phyloP scores from a whole-genome alignment of 2,888 invertebrate species.

The Hypomecis punctinalis region DNA sequence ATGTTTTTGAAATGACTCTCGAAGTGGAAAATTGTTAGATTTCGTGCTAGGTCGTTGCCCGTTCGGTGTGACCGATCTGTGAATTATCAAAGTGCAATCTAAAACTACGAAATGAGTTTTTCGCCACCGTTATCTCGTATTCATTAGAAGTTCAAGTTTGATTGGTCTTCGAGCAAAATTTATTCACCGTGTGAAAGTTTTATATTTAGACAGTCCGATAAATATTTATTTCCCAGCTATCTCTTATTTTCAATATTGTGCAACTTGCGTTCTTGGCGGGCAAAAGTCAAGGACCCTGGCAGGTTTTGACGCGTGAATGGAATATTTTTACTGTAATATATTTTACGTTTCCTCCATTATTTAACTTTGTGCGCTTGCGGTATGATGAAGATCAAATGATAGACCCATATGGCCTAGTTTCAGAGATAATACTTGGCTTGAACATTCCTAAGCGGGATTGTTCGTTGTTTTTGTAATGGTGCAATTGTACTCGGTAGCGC shows the following conservation, averaged over 20 bases:
- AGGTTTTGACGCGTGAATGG: constrained; percentile 44
- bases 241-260: constrained; percentile 31
- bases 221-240: constrained; percentile 34
- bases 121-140: constrained; percentile 45
- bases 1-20: constrained; percentile 73
- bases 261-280: constrained; percentile 46
- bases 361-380: constrained; percentile 45
- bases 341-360: constrained; percentile 52
- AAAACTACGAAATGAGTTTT: constrained; percentile 42
- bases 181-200: constrained; percentile 40
- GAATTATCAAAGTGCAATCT: constrained; percentile 56
- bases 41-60: constrained; percentile 74
- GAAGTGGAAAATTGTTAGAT: constrained; percentile 77
- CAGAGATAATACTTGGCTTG: constrained; percentile 36
- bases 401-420: constrained; percentile 45
- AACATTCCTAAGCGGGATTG: constrained; percentile 39
- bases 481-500: constrained; percentile 40
- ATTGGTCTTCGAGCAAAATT: constrained; percentile 31
- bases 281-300: constrained; percentile 69
- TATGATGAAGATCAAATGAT: constrained; percentile 41
- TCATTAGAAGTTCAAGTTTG: constrained; percentile 31
- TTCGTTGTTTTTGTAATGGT: constrained; percentile 38
- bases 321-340: constrained; percentile 63
- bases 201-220: constrained; percentile 39
- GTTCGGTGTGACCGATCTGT: constrained; percentile 70